Evolutionary conservation across 1,140 invertebrate genomes (phyloP).

Genomic region (Dendrolimus kikuchii): DNA sequence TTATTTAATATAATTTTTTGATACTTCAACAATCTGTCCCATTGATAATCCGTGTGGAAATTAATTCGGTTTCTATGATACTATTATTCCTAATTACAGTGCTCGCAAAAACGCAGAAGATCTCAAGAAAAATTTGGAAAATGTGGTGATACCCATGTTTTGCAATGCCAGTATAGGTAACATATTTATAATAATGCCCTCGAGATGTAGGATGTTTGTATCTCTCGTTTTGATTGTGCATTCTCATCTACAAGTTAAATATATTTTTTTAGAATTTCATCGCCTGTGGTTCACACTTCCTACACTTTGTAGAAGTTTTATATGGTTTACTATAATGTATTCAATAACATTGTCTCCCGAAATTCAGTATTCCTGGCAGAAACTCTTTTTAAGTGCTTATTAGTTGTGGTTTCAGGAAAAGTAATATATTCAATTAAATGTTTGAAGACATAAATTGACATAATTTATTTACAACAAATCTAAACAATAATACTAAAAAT

Average conservation of each 20-base stretch:
- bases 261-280: conserved; percentile 48
- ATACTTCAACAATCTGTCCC: too few species aligned
- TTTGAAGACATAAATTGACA: too few species aligned
- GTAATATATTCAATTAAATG: too few species aligned
- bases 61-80: conserved; percentile 66
- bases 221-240: conserved; percentile 49
- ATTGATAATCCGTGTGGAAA: conserved; percentile 25
- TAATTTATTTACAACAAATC: too few species aligned
- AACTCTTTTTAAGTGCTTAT: too few species aligned
- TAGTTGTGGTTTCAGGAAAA: too few species aligned
- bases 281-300: conserved; percentile 50
- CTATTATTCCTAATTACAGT: conserved; percentile 78
- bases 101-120: conserved; percentile 94
- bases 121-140: conserved; percentile 92
- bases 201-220: conserved; percentile 52
- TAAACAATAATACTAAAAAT: too few species aligned
- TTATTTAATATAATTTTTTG: too few species aligned
- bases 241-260: conserved; percentile 52
- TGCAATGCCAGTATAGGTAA: conserved; percentile 87
- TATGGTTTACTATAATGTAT: too few species aligned
- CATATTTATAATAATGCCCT: conserved; percentile 71
- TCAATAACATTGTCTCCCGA: too few species aligned
- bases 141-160: conserved; percentile 97
- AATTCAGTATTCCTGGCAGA: too few species aligned
- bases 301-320: too few species aligned